Evolutionary conservation across 1,140 invertebrate genomes (phyloP), one percentile per base, ranked within the genome.

Genomic region (Zaprionus taronus): DNA sequence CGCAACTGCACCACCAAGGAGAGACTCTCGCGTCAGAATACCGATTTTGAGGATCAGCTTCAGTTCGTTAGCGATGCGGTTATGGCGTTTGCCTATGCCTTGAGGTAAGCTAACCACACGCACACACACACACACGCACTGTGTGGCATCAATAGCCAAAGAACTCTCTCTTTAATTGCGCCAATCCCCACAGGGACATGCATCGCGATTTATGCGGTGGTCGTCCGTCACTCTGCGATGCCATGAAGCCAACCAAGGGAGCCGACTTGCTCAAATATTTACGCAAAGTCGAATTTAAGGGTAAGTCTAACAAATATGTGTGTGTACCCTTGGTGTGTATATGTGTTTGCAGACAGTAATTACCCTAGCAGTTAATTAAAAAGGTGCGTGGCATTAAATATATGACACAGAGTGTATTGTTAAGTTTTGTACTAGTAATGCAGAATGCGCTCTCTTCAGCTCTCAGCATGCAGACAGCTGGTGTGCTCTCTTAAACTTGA

Each of bases 11-110:
- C 96, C 0, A 95, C 95, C 0, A 93, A 94, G 26, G 97, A 98
- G 85, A 94, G 94, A 11, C 94, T 98, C 1, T 95, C 95, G 0
- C 94, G 94, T 24, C 94, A 96, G 53, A 96, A 97, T 81, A 98
- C 96, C 0, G 96, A 96, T 66, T 97, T 98, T 79, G 98, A 98
- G 93, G 95, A 96, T 80, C 98, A 98, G 87, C 93, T 98, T 47
- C 98, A 98, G 93, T 98, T 98, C 92, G 97, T 98, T 26, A 97
- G 96, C 28, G 97, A 98, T 92, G 97, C 98, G 24, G 97, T 98
- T 0, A 96, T 98, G 95, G 97, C 97, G 3, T 98, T 98, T 91
- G 97, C 96, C 26, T 96, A 97, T 83, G 97, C 97, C 57, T 95
- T 98, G 78, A 95, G 95, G 97, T 97, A 94, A 94, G 47, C 31